Conservation (phyloP, 2,888 invertebrate species). For the Leptodirus hochenwartii region DNA sequence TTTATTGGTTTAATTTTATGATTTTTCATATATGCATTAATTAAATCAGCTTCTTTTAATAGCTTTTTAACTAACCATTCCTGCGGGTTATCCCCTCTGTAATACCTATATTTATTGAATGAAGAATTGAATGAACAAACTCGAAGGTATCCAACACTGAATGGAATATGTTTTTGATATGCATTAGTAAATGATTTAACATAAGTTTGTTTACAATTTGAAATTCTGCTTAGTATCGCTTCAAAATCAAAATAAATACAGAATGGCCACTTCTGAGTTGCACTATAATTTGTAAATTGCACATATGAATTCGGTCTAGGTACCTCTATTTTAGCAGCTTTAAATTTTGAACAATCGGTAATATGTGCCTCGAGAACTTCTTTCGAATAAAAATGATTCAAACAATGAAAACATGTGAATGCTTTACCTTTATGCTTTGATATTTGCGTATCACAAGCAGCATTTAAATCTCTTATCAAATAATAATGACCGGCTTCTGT, state of each 20-base stretch:
- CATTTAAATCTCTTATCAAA: too few relatives aligned
- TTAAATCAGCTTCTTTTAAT: conserved; percentile 3
- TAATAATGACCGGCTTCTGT: too few relatives aligned
- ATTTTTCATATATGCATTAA: not conserved
- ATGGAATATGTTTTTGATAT: conserved; percentile 5
- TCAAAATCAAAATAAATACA: conserved; percentile 7
- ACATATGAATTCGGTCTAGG: too few relatives aligned
- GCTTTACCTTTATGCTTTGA: too few relatives aligned
- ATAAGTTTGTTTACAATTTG: not conserved
- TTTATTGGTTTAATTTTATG: conserved; percentile 1
- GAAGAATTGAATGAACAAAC: conserved; percentile 6
- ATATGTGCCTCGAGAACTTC: too few relatives aligned
- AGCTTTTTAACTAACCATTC: conserved; percentile 6
- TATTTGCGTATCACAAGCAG: too few relatives aligned
- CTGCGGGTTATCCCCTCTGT: conserved; percentile 6
- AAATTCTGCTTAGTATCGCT: conserved; percentile 3
- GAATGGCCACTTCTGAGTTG: conserved; percentile 3
- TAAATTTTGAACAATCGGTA: too few relatives aligned
- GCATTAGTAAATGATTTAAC: conserved; percentile 2
- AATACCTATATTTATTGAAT: conserved; percentile 2
- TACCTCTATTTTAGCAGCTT: too few relatives aligned
- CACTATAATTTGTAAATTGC: conserved; percentile 5
- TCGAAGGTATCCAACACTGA: conserved; percentile 5
- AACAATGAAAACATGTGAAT: too few relatives aligned
- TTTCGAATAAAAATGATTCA: too few relatives aligned